Conservation (phyloP, 1,140 invertebrate species). For the Aradophagus sp. region DNA sequence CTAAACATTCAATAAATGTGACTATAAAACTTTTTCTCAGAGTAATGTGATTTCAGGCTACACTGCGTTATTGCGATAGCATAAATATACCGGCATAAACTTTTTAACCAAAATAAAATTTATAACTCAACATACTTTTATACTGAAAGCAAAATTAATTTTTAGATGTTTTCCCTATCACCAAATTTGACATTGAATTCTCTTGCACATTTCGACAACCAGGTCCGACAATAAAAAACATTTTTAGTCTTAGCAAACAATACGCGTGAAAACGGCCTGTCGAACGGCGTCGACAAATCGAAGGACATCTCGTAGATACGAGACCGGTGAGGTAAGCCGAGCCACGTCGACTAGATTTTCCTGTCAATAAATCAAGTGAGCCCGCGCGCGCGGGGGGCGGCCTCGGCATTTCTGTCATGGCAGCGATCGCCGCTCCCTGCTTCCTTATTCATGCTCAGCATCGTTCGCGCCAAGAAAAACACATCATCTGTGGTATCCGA, state of each 20-base stretch:
- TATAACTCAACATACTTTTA: no score
- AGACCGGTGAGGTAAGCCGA: slow-evolving; percentile 64
- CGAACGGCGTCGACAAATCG: slow-evolving; percentile 35
- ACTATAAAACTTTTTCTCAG: no score
- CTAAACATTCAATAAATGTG: no score
- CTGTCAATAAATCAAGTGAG: slow-evolving; percentile 74
- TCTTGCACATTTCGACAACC: no score
- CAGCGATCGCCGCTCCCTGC: slow-evolving; percentile 58
- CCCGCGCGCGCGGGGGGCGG: slow-evolving; percentile 45
- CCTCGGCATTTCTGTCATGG: slow-evolving; percentile 62
- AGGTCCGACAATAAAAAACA: no score
- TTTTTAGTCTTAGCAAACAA: slow-evolving; percentile 29
- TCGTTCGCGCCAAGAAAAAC: slow-evolving; percentile 52
- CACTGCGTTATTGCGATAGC: no score
- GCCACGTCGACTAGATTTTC: slow-evolving; percentile 72
- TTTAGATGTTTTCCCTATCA: no score
- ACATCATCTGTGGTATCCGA: slow-evolving; percentile 41
- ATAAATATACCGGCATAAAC: no score
- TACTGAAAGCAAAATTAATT: no score
- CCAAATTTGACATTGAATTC: no score
- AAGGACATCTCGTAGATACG: slow-evolving; percentile 59
- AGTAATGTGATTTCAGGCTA: no score
- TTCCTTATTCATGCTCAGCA: slow-evolving; percentile 58
- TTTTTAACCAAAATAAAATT: no score
- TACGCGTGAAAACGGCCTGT: slow-evolving; percentile 36